Base-by-base conservation (phyloP, 2,888 invertebrate species). In the Oscheius sp. region DNA sequence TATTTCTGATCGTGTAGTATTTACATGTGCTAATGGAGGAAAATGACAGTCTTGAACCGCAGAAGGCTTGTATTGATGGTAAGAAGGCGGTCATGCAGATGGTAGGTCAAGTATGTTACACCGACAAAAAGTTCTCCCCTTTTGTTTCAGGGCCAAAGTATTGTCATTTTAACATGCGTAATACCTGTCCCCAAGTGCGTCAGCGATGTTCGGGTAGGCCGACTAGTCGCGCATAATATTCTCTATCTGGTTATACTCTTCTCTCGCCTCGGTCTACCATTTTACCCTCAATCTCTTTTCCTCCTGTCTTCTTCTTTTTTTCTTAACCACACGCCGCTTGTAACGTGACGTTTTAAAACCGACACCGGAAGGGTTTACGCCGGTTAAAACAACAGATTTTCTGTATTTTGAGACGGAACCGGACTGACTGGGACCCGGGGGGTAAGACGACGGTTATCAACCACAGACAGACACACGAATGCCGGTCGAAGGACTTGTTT, bases 211-310 rank as follows among this genome's bases (percentile, higher is more conserved):
- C 25, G 18, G 66, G 46, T 66, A 66, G 66, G 46, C 66, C 66
- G 66, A 52, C 66, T 66, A 49, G 66, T 25, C 66, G 66, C 66
- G 66, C 66, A 66, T 66, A 66, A 49, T 18, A 18, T 29, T 49
- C 49, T 16, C 66, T 18, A 49, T 52, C 49, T 66, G 23, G 23
- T 63, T 46, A 35, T 35, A 35, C 35, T 35, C 35, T 35, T 35
- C 35, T 35, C 66, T 29, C n/a, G 46, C 29, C 18, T 13, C 23
- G 66, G 49, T 66, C 46, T 29, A 18, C 66, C 66, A 49, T 25
- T 49, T 66, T 64, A 49, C 9, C 66, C 49, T 52, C 49, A 49
- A 66, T 66, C 29, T 25, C 13, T 3, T 29, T 27, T 25, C 9
- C 52, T 27, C 29, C 49, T 66, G 27, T 9, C 23, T 46, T 25